These are phyloP conservation scores for Notoglanidium macrostoma DNA, from an alignment of 2,797 vertebrate species.

Conservation along the genomic window DNA sequence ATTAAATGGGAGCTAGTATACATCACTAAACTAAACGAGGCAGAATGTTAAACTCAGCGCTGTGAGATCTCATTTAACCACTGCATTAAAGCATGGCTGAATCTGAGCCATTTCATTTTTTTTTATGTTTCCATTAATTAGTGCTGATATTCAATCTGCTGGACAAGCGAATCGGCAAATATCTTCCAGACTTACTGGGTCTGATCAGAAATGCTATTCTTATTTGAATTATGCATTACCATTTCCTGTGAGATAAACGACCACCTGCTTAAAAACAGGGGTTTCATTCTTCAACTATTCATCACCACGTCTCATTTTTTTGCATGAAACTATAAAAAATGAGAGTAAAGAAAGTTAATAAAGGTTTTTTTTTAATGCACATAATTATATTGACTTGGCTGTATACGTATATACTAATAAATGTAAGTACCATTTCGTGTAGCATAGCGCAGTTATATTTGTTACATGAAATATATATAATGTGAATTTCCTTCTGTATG, in stretches of 20 bases:
- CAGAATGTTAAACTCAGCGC: background rate
- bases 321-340: background rate
- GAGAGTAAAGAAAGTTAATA: background rate
- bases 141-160: background rate
- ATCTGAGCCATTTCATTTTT: background rate
- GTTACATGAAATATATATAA: no score
- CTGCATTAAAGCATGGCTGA: background rate
- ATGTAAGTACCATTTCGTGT: no score
- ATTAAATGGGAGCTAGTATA: no score
- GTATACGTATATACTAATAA: background rate
- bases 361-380: background rate
- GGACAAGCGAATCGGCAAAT: background rate
- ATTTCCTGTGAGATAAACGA: background rate
- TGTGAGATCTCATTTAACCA: background rate
- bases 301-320: background rate
- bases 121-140: background rate
- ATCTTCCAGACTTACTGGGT: background rate
- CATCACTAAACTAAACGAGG: background rate
- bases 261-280: background rate
- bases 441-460: no score
- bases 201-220: background rate
- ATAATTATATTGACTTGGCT: background rate
- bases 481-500: no score
- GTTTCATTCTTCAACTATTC: background rate
- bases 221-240: background rate